phyloP scores from a whole-genome alignment of 2,888 invertebrate genomes.

The Patella pellucida region DNA sequence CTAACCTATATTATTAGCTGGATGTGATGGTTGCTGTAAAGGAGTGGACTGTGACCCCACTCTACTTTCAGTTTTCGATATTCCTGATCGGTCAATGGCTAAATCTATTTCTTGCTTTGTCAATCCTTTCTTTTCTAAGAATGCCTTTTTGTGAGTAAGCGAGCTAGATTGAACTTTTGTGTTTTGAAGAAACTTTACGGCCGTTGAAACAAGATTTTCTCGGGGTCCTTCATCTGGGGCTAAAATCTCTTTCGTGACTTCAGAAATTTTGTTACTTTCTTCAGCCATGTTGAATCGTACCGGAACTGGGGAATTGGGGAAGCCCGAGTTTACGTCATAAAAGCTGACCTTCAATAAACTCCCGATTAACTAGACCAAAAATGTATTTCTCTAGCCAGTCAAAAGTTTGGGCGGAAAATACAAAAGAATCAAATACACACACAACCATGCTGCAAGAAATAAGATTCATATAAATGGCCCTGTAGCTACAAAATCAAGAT shows the following conservation, averaged over 20 bases:
- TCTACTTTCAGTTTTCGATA: slow-evolving; percentile 30
- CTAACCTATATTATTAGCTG: too few relatives aligned
- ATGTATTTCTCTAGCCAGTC: too few relatives aligned
- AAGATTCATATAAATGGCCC: too few relatives aligned
- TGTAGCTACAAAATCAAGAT: too few relatives aligned
- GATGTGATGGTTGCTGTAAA: too few relatives aligned
- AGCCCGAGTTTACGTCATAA: not conserved
- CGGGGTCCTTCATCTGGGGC: slow-evolving; percentile 52
- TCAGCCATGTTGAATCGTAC: not conserved
- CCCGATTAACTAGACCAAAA: too few relatives aligned
- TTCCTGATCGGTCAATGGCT: slow-evolving; percentile 57
- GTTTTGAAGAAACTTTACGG: slow-evolving; percentile 88
- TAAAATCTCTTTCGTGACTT: slow-evolving; percentile 50
- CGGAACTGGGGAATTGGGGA: not conserved
- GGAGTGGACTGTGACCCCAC: too few relatives aligned
- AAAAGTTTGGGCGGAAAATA: too few relatives aligned
- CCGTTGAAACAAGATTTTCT: slow-evolving; percentile 76
- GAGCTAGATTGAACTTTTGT: slow-evolving; percentile 86
- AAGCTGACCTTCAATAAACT: too few relatives aligned
- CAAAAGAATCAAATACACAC: too few relatives aligned
- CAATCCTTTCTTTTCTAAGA: slow-evolving; percentile 65
- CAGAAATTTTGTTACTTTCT: slow-evolving; percentile 8
- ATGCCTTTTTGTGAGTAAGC: slow-evolving; percentile 81
- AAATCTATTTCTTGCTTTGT: slow-evolving; percentile 60
- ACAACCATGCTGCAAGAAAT: too few relatives aligned